phyloP scores from a whole-genome alignment of 2,888 invertebrate genomes.

The Formica aserva region DNA sequence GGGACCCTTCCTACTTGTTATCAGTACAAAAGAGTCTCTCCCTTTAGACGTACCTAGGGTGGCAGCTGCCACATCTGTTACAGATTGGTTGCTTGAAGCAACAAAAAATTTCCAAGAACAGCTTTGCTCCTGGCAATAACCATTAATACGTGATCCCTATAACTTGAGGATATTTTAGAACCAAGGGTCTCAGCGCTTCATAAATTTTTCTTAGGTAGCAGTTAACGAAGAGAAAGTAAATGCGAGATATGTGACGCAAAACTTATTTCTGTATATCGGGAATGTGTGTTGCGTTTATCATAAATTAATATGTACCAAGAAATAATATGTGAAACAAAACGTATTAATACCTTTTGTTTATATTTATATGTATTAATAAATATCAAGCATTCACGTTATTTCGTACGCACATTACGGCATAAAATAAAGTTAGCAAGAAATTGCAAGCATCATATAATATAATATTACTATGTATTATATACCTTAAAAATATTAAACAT shows the following conservation, averaged over 20 bases:
- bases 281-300: background rate
- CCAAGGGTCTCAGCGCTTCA: slow-evolving; percentile 57
- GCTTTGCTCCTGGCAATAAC: slow-evolving; percentile 76
- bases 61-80: slow-evolving; percentile 80
- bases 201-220: slow-evolving; percentile 67
- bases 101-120: slow-evolving; percentile 77
- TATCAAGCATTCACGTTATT: background rate
- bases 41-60: slow-evolving; percentile 70
- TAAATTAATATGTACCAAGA: background rate
- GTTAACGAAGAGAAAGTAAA: slow-evolving; percentile 45
- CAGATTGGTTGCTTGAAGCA: slow-evolving; percentile 74
- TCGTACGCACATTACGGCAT: background rate
- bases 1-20: slow-evolving; percentile 72
- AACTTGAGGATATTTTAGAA: slow-evolving; percentile 71
- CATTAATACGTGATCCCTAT: slow-evolving; percentile 73
- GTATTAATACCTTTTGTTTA: too few species aligned
- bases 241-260: background rate
- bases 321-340: background rate
- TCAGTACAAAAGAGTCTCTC: slow-evolving; percentile 76
- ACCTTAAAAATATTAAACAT: background rate
- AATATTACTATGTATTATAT: background rate
- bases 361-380: slow-evolving; percentile 6
- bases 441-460: background rate
- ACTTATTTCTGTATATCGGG: slow-evolving; percentile 13
- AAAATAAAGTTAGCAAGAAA: background rate